These are phyloP conservation scores for Leucopsar rothschildi DNA, from an alignment of 2,113 vertebrate species.

Conservation along the genomic window DNA sequence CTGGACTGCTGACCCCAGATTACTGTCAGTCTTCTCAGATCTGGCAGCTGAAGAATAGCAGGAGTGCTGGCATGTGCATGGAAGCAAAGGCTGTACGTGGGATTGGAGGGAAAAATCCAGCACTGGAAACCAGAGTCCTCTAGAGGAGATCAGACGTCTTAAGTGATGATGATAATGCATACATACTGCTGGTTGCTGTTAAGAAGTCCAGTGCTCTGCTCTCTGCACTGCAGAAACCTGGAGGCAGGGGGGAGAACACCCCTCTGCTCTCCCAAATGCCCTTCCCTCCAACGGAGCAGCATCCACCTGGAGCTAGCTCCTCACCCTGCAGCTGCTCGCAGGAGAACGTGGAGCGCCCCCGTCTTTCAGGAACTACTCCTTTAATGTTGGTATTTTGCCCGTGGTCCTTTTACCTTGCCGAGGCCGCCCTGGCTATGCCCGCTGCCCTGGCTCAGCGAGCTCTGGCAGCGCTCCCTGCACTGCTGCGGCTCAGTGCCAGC, in stretches of 20 bases:
- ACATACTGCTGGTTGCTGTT: background rate
- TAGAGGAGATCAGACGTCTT: background rate
- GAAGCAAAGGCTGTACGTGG: accelerated
- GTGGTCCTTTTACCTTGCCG: accelerated
- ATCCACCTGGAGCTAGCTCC: background rate
- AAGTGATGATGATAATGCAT: background rate
- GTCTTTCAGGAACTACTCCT: accelerated
- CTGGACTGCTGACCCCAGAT: background rate
- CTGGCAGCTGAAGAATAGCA: background rate
- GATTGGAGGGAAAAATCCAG: background rate
- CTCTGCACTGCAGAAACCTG: background rate
- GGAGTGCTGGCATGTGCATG: background rate
- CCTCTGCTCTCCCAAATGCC: background rate
- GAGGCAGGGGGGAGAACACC: accelerated
- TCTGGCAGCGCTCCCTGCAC: too few relatives aligned
- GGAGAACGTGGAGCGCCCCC: accelerated
- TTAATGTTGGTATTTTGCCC: too few relatives aligned
- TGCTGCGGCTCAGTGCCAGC: background rate
- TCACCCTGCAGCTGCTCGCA: background rate
- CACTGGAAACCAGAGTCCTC: background rate
- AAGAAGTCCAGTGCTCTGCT: background rate
- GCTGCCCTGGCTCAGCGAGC: background rate
- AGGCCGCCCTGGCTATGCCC: background rate
- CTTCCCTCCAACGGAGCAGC: accelerated
- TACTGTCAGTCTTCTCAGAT: accelerated